Conservation (phyloP, 2,888 invertebrate species). For the Dasysyrphus tricinctus region DNA sequence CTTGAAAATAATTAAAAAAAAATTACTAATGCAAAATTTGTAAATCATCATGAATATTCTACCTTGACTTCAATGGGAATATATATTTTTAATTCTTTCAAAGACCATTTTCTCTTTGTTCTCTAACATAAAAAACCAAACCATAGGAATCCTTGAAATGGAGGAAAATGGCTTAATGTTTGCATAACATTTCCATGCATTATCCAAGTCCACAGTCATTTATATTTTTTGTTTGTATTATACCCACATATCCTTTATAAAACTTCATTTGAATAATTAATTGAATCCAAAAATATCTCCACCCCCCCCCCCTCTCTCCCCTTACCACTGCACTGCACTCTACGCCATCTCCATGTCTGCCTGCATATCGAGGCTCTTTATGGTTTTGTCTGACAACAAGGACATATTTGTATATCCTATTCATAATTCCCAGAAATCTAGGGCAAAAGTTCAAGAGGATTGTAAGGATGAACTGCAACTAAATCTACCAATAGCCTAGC, state of each 20-base stretch:
- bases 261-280: conserved; percentile 53
- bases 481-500: not conserved
- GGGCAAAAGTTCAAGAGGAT: conserved; percentile 70
- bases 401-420: conserved; percentile 30
- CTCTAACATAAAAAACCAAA: not conserved
- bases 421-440: conserved; percentile 31
- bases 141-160: conserved; percentile 37
- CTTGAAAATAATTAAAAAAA: no score
- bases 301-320: not conserved
- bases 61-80: not conserved
- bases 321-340: not conserved
- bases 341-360: conserved; percentile 8
- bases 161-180: conserved; percentile 1
- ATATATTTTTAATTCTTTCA: not conserved
- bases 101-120: not conserved
- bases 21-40: not conserved
- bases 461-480: conserved; percentile 1
- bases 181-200: conserved; percentile 58
- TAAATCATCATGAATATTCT: not conserved
- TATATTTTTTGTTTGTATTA: no score
- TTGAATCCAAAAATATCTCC: conserved; percentile 47
- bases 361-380: conserved; percentile 15
- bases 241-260: conserved; percentile 6
- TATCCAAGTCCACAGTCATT: conserved; percentile 14
- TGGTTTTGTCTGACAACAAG: conserved; percentile 40